Evolutionary conservation across 2,797 vertebrate genomes (phyloP), one percentile per base, ranked within the genome.

Genomic region (Amphiprion clarkii): DNA sequence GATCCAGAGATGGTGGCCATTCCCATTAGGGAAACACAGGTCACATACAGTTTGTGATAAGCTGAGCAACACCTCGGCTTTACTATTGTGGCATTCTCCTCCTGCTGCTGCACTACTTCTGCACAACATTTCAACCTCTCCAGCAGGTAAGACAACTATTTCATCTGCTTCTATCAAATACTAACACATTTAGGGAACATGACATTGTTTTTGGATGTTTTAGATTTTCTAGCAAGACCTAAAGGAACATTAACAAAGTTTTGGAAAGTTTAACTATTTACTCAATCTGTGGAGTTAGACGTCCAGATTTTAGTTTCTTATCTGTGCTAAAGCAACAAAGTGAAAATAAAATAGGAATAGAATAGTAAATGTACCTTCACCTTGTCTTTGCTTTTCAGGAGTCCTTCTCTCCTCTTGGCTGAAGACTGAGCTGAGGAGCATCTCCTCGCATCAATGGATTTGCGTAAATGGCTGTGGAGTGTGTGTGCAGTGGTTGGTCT

Each of bases 381-480:
- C n/a, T 19, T 25, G 59, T 64, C 62, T 70, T 65, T 46, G 33
- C 65, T 36, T 75, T 59, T 57, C 65, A 81, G 68, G 31, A 31
- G 84, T 67, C 67, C 76, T 87, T 77, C 78, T 36, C 68, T 80
- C 36, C 83, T 66, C 87, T 85, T 82, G 71, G 53, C 81, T 75
- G 81, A 49, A 58, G 74, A 29, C 84, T 82, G 85, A 70, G 46
- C 76, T 42, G 72, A 87, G 78, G 70, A 76, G 69, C 85, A 79
- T 76, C 87, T 88, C 36, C 85, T 86, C 86, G 92, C 90, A 81
- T 91, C 90, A 85, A 95, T 95, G 95, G 91, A 88, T 90, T 86
- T 93, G 68, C 88, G 91, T 92, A 90, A 82, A 84, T n/a, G 69
- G 58, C 6, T 90, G 39, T 90, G 87, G 86, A 92, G 93, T 82